Conservation (phyloP, 2,888 invertebrate species). For the Slavum lentiscoides region DNA sequence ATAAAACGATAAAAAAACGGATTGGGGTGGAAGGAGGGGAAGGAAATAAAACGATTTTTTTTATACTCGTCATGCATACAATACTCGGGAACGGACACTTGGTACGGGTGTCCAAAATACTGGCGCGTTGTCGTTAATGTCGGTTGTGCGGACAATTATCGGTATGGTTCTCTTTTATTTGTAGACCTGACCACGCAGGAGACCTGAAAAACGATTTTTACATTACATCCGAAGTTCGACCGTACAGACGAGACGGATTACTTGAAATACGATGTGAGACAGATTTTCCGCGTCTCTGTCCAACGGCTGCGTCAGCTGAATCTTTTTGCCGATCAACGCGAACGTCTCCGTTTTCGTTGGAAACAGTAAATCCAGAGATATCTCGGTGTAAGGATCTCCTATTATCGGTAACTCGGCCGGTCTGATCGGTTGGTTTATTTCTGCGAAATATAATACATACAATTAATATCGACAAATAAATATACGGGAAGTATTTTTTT, state of each 20-base stretch:
- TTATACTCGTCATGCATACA: slow-evolving; percentile 58
- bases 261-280: slow-evolving; percentile 87
- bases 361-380: slow-evolving; percentile 77
- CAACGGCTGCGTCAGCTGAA: slow-evolving; percentile 77
- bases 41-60: background rate
- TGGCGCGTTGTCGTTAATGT: slow-evolving; percentile 88
- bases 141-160: slow-evolving; percentile 85
- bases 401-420: slow-evolving; percentile 81
- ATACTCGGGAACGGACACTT: slow-evolving; percentile 83
- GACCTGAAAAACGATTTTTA: slow-evolving; percentile 65
- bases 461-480: too few relatives aligned
- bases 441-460: slow-evolving; percentile 61
- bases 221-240: background rate
- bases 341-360: slow-evolving; percentile 79
- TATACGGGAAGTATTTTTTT: too few relatives aligned
- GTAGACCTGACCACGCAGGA: slow-evolving; percentile 80
- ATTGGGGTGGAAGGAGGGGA: too few relatives aligned
- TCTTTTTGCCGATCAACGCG: slow-evolving; percentile 77
- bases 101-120: slow-evolving; percentile 80
- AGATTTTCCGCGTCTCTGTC: slow-evolving; percentile 84
- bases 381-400: slow-evolving; percentile 79
- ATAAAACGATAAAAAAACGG: too few relatives aligned
- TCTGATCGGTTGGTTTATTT: slow-evolving; percentile 79
- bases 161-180: slow-evolving; percentile 81
- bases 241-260: slow-evolving; percentile 59